phyloP scores from a whole-genome alignment of 2,888 invertebrate genomes.

The Liodrosophila aerea region DNA sequence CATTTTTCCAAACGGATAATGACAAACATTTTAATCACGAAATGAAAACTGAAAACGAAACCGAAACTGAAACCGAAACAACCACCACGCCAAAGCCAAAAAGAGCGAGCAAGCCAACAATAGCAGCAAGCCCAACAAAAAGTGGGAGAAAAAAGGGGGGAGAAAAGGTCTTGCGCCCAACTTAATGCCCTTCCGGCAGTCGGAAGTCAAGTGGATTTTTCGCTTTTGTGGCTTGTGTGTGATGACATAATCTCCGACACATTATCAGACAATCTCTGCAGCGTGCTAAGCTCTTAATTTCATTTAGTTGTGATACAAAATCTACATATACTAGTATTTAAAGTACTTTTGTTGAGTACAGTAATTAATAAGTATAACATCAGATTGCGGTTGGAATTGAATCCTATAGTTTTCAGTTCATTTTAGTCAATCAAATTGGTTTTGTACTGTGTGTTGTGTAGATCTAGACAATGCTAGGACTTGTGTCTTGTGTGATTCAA shows the following conservation, averaged over 20 bases:
- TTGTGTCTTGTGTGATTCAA: too few species aligned
- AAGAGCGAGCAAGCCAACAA: conserved; percentile 32
- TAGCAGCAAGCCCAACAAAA: conserved; percentile 35
- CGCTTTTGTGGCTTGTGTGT: conserved; percentile 6
- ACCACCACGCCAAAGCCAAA: conserved; percentile 44
- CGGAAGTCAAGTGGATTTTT: conserved; percentile 73
- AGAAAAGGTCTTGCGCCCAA: conserved; percentile 1
- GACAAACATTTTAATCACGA: conserved; percentile 79
- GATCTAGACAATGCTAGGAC: too few species aligned
- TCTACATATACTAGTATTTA: background rate
- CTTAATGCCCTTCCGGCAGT: conserved; percentile 28
- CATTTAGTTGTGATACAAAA: background rate
- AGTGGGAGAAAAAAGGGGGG: background rate
- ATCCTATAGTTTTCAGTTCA: too few species aligned
- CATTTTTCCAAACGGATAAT: conserved; percentile 82
- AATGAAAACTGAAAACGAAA: conserved; percentile 42
- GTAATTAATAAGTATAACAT: too few species aligned
- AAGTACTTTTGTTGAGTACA: too few species aligned
- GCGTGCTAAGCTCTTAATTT: background rate
- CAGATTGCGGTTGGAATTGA: too few species aligned
- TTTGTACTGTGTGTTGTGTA: too few species aligned
- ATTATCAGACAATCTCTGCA: conserved; percentile 27
- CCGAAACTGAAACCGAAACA: conserved; percentile 33
- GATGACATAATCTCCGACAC: conserved; percentile 33
- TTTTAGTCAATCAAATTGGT: too few species aligned